Evolutionary conservation across 2,113 vertebrate genomes (phyloP).

Genomic region (Lipotes vexillifer): DNA sequence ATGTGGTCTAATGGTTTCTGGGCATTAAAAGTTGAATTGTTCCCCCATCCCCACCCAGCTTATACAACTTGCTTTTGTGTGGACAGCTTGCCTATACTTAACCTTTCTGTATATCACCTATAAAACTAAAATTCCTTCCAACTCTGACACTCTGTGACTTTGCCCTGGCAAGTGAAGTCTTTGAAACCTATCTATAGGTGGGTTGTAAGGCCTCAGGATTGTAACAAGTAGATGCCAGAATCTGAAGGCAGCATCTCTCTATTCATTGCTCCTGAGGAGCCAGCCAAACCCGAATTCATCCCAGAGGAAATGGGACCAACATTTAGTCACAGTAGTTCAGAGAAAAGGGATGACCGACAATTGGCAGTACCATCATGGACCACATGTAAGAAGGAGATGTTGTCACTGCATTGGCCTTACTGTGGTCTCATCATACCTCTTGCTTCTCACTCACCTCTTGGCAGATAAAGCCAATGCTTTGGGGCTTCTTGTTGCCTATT

Average conservation of each 20-base stretch:
- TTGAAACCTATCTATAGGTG: neutral
- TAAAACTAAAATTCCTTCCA: neutral
- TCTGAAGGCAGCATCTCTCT: neutral
- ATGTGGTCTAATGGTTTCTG: neutral
- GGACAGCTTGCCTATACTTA: neutral
- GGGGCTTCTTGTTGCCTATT: neutral
- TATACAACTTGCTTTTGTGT: neutral
- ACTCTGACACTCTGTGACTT: neutral
- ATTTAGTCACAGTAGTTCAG: neutral
- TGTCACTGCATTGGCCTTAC: neutral
- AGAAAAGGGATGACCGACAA: neutral
- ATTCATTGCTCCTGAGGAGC: neutral
- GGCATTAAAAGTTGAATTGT: neutral
- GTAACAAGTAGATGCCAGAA: neutral
- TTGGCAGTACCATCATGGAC: neutral
- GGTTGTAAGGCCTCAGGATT: neutral
- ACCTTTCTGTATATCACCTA: neutral
- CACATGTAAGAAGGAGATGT: neutral
- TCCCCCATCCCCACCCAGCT: neutral
- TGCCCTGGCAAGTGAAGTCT: neutral
- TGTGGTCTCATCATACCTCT: neutral
- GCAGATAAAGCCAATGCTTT: neutral
- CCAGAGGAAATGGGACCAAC: neutral
- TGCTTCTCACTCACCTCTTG: neutral
- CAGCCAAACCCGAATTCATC: neutral